Evolutionary conservation across 2,113 vertebrate species (phyloP).

Genomic region (Charadrius vociferus): DNA sequence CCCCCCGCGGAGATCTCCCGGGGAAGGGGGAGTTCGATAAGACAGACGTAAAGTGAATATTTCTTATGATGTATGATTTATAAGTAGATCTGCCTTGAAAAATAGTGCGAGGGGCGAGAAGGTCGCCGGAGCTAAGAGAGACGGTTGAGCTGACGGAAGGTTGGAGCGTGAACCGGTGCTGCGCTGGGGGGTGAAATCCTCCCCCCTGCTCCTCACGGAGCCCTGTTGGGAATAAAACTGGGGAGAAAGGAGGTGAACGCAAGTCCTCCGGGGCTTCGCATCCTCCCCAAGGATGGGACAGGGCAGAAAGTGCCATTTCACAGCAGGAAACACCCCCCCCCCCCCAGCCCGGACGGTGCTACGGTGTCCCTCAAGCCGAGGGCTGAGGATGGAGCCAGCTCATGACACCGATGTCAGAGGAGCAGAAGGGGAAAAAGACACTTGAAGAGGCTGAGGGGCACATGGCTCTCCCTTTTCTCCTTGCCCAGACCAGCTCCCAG

Average conservation of each 20-base stretch:
- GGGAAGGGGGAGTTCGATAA: background rate
- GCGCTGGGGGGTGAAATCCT: background rate
- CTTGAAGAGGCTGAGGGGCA: no score
- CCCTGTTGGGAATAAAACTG: background rate
- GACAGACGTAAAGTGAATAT: rapidly evolving
- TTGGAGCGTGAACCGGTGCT: rapidly evolving
- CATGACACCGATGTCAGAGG: background rate
- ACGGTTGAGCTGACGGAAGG: background rate
- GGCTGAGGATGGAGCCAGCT: background rate
- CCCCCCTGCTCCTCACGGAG: background rate
- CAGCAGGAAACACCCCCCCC: background rate
- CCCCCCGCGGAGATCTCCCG: rapidly evolving
- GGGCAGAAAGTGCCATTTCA: background rate
- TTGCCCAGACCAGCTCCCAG: background rate
- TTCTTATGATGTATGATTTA: background rate
- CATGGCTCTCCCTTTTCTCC: rapidly evolving
- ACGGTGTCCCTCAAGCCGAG: rapidly evolving
- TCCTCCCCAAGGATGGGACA: background rate
- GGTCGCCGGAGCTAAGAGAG: background rate
- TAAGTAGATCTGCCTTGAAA: background rate
- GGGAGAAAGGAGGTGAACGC: background rate
- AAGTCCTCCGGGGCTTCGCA: background rate
- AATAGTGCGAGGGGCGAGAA: background rate
- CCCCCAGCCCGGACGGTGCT: background rate
- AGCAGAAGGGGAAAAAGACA: background rate